phyloP scores from a whole-genome alignment of 2,797 vertebrate genomes.

The Poeciliopsis presidionis region DNA sequence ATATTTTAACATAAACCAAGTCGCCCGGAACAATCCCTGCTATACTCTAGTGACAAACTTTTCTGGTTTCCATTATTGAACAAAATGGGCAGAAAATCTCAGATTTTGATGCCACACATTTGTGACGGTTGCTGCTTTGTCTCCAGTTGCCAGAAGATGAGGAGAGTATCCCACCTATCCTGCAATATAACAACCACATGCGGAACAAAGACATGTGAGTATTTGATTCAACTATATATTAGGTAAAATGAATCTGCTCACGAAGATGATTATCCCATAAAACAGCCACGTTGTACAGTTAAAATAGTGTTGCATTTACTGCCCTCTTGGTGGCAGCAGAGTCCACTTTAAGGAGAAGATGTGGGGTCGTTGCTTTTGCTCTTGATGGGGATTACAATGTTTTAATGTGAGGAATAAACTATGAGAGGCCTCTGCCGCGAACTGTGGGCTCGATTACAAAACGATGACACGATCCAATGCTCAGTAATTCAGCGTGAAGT shows the following conservation, averaged over 20 bases:
- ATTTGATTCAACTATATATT: background rate
- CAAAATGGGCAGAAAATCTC: background rate
- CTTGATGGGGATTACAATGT: conserved; percentile 25
- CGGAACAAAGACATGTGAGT: conserved; percentile 74
- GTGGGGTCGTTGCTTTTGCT: conserved; percentile 13
- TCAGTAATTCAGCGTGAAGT: conserved; percentile 8
- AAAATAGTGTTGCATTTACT: conserved; percentile 11
- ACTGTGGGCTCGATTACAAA: background rate
- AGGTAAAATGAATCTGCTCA: conserved; percentile 1
- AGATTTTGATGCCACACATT: background rate
- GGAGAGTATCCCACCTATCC: conserved; percentile 71
- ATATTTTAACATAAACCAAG: background rate
- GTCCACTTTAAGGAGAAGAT: conserved; percentile 11
- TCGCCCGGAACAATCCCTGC: background rate
- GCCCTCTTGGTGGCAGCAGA: conserved; percentile 74
- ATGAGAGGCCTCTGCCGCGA: background rate
- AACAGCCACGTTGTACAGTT: conserved; percentile 17
- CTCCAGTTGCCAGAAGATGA: conserved; percentile 87
- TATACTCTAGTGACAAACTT: conserved; percentile 17
- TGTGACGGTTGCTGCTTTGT: background rate
- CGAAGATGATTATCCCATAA: background rate
- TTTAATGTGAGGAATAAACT: conserved; percentile 12
- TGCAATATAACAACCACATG: conserved; percentile 81
- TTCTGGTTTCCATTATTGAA: background rate
- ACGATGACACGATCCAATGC: conserved; percentile 7